Base-by-base conservation (phyloP, 2,113 vertebrate genomes). In the Siniperca knerii region DNA sequence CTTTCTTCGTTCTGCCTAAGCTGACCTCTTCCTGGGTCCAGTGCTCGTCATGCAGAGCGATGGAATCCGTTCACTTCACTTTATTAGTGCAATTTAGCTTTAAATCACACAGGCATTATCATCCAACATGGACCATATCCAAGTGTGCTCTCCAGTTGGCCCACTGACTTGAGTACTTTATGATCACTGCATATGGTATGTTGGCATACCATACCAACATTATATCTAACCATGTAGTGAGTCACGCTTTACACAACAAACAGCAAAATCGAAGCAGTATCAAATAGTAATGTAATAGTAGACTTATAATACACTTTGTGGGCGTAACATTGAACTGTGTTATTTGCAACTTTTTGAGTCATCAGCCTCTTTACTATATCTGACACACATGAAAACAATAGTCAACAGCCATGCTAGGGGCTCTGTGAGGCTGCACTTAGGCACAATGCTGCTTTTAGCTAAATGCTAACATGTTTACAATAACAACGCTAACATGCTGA, bases 211-310 rank as follows among this genome's bases (percentile, higher is more conserved):
- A 48, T 48, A n/a, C 33, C 15, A 9, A n/a, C 69, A 20, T 67
- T 50, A 50, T 13, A 61, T 29, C 37, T 58, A 54, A 66, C 40
- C n/a, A 2, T 72, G 25, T 6, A 33, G 60, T 88, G 85, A 91
- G 76, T 91, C 87, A 90, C 8, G 0, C 55, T 90, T 77, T 75
- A 76, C 69, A 29, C 58, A 81, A 72, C 71, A 83, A 83, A 40
- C 46, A 25, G 44, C 16, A 25, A 54, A 60, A 4, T 2, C 1
- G 0, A 42, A 61, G 70, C 12, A 6, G 76, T n/a, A 74, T 74
- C 4, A 68, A 77, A 91, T 78, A 61, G 80, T 87, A 82, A 87
- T 83, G 76, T 81, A 48, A 46, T 80, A 71, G 64, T 73, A 58
- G 37, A 21, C 37, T 81, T 52, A 23, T 78, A 86, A 68, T 79